Percentiles rank a stretch among this genome's conserved stretches.
phyloP scores from a whole-genome alignment of 2,888 invertebrate species.

The Siphlonurus alternatus region DNA sequence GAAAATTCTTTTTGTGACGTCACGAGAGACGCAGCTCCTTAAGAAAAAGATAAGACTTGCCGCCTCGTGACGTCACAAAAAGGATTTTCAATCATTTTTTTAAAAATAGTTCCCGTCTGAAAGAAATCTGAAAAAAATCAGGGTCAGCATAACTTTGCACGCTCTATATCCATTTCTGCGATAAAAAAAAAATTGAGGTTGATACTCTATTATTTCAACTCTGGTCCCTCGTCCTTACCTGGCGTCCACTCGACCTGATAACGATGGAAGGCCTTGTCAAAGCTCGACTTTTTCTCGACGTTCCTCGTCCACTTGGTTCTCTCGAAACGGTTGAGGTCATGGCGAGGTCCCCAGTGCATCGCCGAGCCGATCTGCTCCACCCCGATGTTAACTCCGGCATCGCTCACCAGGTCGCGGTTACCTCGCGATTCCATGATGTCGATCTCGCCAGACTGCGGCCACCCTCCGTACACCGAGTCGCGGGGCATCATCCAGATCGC shows the following conservation, averaged over 20 bases:
- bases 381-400: constrained; percentile 15
- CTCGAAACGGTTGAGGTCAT: constrained; percentile 19
- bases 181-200: too few species aligned
- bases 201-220: too few species aligned
- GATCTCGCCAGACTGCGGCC: constrained; percentile 28
- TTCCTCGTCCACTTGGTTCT: constrained; percentile 15
- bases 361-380: constrained; percentile 20
- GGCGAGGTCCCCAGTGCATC: constrained; percentile 25
- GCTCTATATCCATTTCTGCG: too few species aligned
- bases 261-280: constrained; percentile 24
- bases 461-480: constrained; percentile 23
- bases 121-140: too few species aligned
- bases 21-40: too few species aligned
- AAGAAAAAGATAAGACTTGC: too few species aligned
- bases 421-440: constrained; percentile 27
- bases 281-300: constrained; percentile 17
- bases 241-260: constrained; percentile 26
- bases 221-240: constrained; percentile 12
- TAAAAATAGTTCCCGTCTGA: too few species aligned
- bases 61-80: too few species aligned
- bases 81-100: too few species aligned
- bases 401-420: constrained; percentile 15
- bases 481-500: constrained; percentile 27
- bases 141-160: too few species aligned
- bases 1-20: too few species aligned